Conservation (phyloP, 1,140 invertebrate genomes). For the Monochamus saltuarius region DNA sequence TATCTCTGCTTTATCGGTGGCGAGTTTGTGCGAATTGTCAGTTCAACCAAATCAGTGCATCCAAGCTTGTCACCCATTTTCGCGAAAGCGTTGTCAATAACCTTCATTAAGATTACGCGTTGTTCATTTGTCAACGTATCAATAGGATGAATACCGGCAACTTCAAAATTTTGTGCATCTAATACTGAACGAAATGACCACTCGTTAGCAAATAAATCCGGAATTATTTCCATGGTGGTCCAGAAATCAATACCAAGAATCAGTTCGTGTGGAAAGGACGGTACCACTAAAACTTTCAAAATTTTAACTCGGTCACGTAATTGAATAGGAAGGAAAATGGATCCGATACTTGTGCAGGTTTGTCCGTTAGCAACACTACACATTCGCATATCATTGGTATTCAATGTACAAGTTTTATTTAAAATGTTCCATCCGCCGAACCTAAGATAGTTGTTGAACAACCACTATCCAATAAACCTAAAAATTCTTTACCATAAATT, state of each 20-base stretch:
- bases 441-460: background rate
- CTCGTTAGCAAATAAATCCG: background rate
- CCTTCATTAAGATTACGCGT: background rate
- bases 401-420: background rate
- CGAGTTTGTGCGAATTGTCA: background rate
- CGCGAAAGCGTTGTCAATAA: background rate
- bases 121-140: background rate
- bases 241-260: slow-evolving; percentile 14
- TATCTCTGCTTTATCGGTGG: slow-evolving; percentile 11
- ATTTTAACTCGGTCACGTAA: background rate
- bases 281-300: background rate
- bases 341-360: background rate
- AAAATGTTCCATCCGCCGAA: background rate
- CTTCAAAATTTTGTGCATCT: background rate
- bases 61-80: background rate
- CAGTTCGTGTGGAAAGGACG: background rate
- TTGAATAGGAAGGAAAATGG: no score
- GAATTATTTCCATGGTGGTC: background rate
- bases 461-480: background rate
- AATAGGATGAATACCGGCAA: background rate
- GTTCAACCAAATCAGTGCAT: slow-evolving; percentile 10
- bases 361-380: background rate
- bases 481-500: background rate
- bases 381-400: no score
- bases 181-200: background rate